A percentile compares a stretch with the other conserved stretches of the same genome.
Evolutionary conservation across 2,888 invertebrate species (phyloP).

Genomic region (Andrena marginata): DNA sequence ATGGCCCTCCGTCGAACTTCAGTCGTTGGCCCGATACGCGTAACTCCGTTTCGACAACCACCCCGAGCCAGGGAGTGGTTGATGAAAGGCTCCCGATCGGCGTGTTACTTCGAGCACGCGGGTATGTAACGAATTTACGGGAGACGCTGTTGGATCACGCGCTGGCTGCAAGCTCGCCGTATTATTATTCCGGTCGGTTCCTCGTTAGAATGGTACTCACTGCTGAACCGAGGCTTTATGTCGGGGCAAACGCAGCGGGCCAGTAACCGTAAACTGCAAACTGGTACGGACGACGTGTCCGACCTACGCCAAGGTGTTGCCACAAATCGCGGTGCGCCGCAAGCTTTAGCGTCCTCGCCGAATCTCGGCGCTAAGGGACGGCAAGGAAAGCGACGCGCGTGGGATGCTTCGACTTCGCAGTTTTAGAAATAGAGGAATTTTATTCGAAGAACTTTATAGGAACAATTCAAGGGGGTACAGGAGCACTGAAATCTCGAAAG

Average conservation of each 20-base stretch:
- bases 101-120: background rate
- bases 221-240: background rate
- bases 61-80: background rate
- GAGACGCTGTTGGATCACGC: background rate
- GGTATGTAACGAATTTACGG: background rate
- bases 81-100: background rate
- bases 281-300: slow-evolving; percentile 29
- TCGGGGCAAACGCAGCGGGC: background rate
- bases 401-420: too few species aligned
- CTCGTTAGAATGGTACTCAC: background rate
- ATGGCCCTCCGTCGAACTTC: background rate
- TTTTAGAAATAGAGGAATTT: too few species aligned
- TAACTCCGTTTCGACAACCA: background rate
- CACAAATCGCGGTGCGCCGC: slow-evolving; percentile 45
- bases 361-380: background rate
- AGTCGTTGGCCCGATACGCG: background rate
- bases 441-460: too few species aligned
- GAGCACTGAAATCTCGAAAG: too few species aligned
- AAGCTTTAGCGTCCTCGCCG: slow-evolving; percentile 11
- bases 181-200: background rate
- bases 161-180: background rate
- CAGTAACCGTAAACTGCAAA: slow-evolving; percentile 44
- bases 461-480: too few species aligned
- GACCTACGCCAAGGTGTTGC: slow-evolving; percentile 27
- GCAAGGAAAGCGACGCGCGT: too few species aligned